Percentiles rank a stretch among this genome's conserved stretches.
phyloP scores from a whole-genome alignment of 2,888 invertebrate species.

The Cryptus armator region DNA sequence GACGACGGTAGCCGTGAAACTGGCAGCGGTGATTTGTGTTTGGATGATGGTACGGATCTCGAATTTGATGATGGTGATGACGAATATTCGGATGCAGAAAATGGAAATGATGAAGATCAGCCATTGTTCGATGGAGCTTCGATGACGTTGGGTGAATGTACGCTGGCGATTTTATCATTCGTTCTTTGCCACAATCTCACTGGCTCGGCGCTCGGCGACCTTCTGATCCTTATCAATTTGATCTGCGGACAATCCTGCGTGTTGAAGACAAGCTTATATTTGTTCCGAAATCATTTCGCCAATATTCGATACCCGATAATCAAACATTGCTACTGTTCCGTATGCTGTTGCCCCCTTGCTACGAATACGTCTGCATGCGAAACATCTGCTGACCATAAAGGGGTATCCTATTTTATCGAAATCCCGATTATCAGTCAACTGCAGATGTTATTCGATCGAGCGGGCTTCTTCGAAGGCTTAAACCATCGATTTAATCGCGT shows the following conservation, averaged over 20 bases:
- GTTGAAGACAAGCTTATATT: too few species aligned
- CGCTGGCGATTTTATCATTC: too few species aligned
- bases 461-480: too few species aligned
- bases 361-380: background rate
- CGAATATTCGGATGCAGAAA: background rate
- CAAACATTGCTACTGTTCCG: background rate
- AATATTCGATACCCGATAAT: too few species aligned
- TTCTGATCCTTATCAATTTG: too few species aligned
- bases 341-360: background rate
- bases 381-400: background rate
- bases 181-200: too few species aligned
- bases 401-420: conserved; percentile 28
- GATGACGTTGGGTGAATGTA: too few species aligned
- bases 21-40: background rate
- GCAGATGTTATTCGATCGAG: too few species aligned
- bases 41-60: background rate
- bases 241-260: too few species aligned
- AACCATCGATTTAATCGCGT: too few species aligned
- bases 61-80: background rate
- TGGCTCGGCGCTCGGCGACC: too few species aligned
- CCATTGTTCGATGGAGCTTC: background rate
- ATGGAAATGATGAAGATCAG: background rate
- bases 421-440: conserved; percentile 24
- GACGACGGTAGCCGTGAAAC: background rate
- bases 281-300: too few species aligned